Conservation (phyloP, 2,797 vertebrate genomes). For the Sebastes reedi region DNA sequence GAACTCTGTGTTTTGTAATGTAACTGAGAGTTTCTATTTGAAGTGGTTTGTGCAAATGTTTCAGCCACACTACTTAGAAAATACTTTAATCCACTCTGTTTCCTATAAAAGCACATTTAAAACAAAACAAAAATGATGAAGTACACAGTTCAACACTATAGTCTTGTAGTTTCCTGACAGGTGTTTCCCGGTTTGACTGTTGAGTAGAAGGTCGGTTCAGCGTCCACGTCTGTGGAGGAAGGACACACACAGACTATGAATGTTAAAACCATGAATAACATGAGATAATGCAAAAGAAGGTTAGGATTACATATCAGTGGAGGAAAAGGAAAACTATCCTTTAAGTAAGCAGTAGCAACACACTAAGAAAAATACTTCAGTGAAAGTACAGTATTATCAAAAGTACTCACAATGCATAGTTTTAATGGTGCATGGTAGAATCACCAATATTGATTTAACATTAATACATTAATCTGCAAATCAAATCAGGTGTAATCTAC, state of each 20-base stretch:
- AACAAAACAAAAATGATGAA: not conserved
- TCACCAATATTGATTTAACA: too few relatives aligned
- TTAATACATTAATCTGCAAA: not conserved
- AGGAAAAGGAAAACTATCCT: not conserved
- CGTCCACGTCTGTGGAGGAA: constrained; percentile 7
- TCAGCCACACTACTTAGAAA: too few relatives aligned
- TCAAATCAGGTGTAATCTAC: not conserved
- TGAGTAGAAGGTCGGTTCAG: constrained; percentile 17
- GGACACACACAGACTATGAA: not conserved
- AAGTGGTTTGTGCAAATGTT: not conserved
- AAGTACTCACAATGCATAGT: too few relatives aligned
- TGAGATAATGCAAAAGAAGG: not conserved
- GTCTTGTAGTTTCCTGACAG: not conserved
- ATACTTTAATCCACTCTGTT: not conserved
- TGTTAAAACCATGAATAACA: not conserved
- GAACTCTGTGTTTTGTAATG: too few relatives aligned
- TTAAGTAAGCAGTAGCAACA: not conserved
- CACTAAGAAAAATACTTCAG: too few relatives aligned
- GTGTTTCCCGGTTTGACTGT: not conserved
- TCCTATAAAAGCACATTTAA: not conserved
- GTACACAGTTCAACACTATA: not conserved
- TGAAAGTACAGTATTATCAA: too few relatives aligned
- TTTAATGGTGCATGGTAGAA: too few relatives aligned
- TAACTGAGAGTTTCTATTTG: too few relatives aligned
- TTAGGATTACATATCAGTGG: not conserved